phyloP scores from a whole-genome alignment of 2,888 invertebrate genomes.

The Thera obeliscata region DNA sequence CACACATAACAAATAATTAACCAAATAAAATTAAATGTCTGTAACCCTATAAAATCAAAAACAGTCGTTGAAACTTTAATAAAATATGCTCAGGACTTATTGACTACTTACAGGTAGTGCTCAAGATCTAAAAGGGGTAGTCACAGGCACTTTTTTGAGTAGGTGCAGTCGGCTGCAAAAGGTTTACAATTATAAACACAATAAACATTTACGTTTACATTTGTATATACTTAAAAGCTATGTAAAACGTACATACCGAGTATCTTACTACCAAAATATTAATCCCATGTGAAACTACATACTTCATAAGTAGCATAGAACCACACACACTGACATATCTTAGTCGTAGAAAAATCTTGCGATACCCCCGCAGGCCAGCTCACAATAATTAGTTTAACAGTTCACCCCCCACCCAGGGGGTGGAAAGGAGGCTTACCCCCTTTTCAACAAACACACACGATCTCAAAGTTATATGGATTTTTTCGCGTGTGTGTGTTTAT shows the following conservation, averaged over 20 bases:
- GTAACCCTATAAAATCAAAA: too few relatives aligned
- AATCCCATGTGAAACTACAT: slow-evolving; percentile 22
- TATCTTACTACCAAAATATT: slow-evolving; percentile 21
- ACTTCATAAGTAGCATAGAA: slow-evolving; percentile 5
- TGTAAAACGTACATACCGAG: not conserved
- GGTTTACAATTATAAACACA: too few relatives aligned
- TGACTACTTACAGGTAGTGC: too few relatives aligned
- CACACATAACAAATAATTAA: too few relatives aligned
- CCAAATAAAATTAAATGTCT: too few relatives aligned
- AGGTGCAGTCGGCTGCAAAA: too few relatives aligned
- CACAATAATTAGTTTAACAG: slow-evolving; percentile 73
- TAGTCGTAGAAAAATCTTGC: slow-evolving; percentile 65
- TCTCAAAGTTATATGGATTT: slow-evolving; percentile 50
- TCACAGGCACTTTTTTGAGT: too few relatives aligned
- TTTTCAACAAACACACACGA: slow-evolving; percentile 49
- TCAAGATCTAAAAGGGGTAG: too few relatives aligned
- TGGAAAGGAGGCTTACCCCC: slow-evolving; percentile 40
- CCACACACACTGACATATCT: slow-evolving; percentile 50
- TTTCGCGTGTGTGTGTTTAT: slow-evolving; percentile 52
- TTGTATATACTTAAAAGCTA: not conserved
- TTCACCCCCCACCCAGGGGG: slow-evolving; percentile 58
- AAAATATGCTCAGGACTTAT: too few relatives aligned
- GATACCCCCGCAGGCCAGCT: slow-evolving; percentile 53
- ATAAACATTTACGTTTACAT: too few relatives aligned
- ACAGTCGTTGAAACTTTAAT: too few relatives aligned